phyloP scores from a whole-genome alignment of 2,113 vertebrate genomes.

The Tragelaphus strepsiceros region DNA sequence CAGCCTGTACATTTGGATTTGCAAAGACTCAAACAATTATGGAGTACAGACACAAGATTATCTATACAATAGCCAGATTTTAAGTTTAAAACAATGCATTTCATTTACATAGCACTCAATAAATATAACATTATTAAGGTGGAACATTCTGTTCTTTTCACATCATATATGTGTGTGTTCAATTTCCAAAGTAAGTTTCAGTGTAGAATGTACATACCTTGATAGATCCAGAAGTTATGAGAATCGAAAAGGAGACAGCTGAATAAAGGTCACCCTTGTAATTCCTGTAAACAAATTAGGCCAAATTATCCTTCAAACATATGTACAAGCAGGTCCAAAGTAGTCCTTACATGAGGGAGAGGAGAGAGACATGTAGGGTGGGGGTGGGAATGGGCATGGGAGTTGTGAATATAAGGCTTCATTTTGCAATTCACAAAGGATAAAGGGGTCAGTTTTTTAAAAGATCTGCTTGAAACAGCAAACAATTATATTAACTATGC shows the following conservation, averaged over 20 bases:
- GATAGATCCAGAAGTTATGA: conserved; percentile 48
- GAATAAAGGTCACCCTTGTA: conserved; percentile 55
- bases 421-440: conserved; percentile 13
- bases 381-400: not conserved
- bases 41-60: not conserved
- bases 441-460: not conserved
- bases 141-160: conserved; percentile 3
- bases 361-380: not conserved
- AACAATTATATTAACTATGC: not conserved
- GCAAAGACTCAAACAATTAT: not conserved
- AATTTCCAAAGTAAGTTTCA: conserved; percentile 41
- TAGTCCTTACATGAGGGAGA: not conserved
- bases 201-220: conserved; percentile 62
- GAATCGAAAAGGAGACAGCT: conserved; percentile 49
- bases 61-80: not conserved
- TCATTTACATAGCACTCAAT: not conserved
- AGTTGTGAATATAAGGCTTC: not conserved
- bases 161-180: not conserved
- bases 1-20: not conserved
- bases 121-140: not conserved
- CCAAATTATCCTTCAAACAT: conserved; percentile 64
- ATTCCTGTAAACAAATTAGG: conserved; percentile 69
- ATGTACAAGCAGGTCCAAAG: conserved; percentile 15
- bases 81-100: conserved; percentile 29
- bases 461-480: not conserved